phyloP scores from a whole-genome alignment of 2,113 vertebrate genomes.

The Orientallactaga bullata region DNA sequence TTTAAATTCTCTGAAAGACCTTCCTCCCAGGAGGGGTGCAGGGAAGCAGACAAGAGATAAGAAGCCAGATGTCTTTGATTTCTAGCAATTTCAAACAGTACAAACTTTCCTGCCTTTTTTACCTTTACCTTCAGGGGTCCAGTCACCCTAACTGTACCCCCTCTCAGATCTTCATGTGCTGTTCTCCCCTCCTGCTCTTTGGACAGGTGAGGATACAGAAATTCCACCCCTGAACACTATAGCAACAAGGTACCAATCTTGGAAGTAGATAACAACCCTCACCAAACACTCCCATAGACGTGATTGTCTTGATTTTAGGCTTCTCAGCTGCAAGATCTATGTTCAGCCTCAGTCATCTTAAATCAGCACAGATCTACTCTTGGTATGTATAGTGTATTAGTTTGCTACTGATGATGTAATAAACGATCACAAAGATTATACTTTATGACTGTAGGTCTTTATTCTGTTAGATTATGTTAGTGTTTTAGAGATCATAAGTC shows the following conservation, averaged over 20 bases:
- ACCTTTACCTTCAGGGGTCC: no score
- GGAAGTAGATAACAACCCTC: not conserved
- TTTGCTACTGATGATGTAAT: not conserved
- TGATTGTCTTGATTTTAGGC: not conserved
- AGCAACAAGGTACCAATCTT: not conserved
- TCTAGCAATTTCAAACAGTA: no score
- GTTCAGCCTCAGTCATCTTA: not conserved
- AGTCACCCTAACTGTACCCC: no score
- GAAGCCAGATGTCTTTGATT: no score
- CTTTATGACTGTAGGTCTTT: not conserved
- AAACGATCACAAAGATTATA: not conserved
- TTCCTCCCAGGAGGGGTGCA: no score
- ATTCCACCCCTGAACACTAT: fast-evolving
- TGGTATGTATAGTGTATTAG: not conserved
- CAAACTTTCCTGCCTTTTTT: no score
- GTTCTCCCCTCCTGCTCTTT: not conserved
- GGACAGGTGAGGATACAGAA: not conserved
- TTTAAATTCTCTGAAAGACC: no score
- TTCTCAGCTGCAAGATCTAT: not conserved
- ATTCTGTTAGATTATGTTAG: not conserved
- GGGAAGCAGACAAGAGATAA: no score
- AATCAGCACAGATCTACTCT: not conserved
- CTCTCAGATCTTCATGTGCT: not conserved
- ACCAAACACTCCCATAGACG: not conserved
- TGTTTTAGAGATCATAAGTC: not conserved